phyloP scores from a whole-genome alignment of 2,113 vertebrate genomes.

The Chitala chitala region DNA sequence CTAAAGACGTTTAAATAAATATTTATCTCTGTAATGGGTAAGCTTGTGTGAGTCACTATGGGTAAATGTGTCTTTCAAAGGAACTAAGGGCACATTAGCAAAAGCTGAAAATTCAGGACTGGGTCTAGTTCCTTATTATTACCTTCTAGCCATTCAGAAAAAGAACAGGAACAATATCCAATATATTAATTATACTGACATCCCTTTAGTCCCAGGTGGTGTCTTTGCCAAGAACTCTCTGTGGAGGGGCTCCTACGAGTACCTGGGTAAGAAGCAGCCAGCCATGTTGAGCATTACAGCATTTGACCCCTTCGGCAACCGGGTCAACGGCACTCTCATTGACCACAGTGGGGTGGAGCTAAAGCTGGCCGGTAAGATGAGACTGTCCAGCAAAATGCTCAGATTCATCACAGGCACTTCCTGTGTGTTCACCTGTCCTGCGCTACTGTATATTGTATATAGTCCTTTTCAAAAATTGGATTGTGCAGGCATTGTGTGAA shows the following conservation, averaged over 20 bases:
- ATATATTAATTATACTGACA: constrained; percentile 5
- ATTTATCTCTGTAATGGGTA: not conserved
- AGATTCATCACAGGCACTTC: no score
- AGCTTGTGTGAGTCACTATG: not conserved
- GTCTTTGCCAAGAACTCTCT: constrained; percentile 92
- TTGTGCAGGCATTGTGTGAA: not conserved
- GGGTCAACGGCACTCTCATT: constrained; percentile 86
- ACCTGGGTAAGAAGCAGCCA: constrained; percentile 93
- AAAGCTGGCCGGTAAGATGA: constrained; percentile 71
- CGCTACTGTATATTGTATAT: no score
- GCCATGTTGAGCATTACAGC: constrained; percentile 89
- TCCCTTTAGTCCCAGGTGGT: constrained; percentile 75
- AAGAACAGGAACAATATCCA: not conserved
- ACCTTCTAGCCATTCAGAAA: not conserved
- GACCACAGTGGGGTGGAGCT: constrained; percentile 93
- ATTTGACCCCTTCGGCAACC: constrained; percentile 76
- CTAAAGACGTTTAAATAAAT: not conserved
- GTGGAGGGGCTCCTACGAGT: constrained; percentile 96
- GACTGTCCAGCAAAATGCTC: no score
- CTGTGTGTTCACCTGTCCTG: no score
- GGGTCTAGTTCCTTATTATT: not conserved
- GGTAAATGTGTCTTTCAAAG: no score
- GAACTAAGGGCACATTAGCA: not conserved
- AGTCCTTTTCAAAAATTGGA: not conserved
- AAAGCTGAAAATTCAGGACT: not conserved